Conservation (phyloP, 2,888 invertebrate species). For the Choreutis nemorana region DNA sequence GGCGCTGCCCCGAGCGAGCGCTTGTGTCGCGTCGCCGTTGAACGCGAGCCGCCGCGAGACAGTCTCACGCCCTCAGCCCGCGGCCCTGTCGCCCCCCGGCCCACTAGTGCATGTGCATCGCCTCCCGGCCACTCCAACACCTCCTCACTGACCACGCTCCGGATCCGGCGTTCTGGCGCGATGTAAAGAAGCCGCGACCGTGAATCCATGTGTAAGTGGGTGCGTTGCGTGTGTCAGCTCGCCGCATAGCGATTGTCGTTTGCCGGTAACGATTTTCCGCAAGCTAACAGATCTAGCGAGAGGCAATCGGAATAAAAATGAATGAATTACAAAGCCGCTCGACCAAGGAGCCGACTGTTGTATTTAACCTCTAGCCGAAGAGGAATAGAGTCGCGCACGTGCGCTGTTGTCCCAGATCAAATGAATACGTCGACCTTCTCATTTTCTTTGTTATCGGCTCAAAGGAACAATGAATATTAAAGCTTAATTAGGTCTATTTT, state of each 20-base stretch:
- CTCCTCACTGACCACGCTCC: conserved; percentile 69
- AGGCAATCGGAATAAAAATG: conserved; percentile 39
- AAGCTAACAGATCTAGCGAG: conserved; percentile 27
- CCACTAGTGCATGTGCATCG: conserved; percentile 68
- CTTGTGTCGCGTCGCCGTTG: conserved; percentile 35
- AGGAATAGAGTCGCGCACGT: conserved; percentile 48
- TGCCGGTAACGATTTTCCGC: conserved; percentile 41
- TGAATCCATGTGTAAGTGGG: conserved; percentile 62
- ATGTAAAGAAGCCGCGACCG: conserved; percentile 58
- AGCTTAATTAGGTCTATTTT: too few relatives aligned
- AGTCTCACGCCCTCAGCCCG: conserved; percentile 23
- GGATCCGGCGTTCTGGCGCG: conserved; percentile 73
- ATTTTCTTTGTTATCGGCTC: conserved; percentile 15
- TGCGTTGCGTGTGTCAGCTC: conserved; percentile 41
- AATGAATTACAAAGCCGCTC: conserved; percentile 40
- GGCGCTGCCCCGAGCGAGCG: conserved; percentile 58
- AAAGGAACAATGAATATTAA: conserved; percentile 22
- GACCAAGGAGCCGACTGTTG: conserved; percentile 24
- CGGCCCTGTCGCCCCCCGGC: conserved; percentile 10
- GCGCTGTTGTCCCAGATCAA: conserved; percentile 33
- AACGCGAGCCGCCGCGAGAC: conserved; percentile 19
- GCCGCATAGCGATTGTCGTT: conserved; percentile 36
- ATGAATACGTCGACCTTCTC: conserved; percentile 28
- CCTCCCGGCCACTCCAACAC: conserved; percentile 61
- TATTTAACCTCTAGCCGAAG: conserved; percentile 43